Percentiles rank a stretch among this genome's conserved stretches.
These are phyloP conservation scores for Subanguina moxae DNA, from an alignment of 1,140 invertebrate species.

Conservation along the genomic window DNA sequence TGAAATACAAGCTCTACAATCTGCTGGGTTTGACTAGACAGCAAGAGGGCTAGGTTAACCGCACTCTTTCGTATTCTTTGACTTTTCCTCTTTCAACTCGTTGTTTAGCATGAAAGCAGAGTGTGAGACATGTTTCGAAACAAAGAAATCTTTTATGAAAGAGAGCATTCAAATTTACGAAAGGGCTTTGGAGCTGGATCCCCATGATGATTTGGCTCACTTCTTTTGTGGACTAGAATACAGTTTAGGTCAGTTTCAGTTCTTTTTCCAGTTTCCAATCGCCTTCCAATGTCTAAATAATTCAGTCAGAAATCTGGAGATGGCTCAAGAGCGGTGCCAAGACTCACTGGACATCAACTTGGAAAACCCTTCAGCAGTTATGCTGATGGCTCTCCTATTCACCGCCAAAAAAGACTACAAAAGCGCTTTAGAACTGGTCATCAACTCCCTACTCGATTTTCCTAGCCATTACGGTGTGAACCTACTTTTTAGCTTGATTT, in stretches of 20 bases:
- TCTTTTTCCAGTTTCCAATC: not conserved
- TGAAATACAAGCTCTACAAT: too few relatives aligned
- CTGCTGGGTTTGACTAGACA: too few relatives aligned
- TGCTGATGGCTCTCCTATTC: conserved; percentile 56
- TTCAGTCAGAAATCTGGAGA: conserved; percentile 49
- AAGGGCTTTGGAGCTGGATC: conserved; percentile 44
- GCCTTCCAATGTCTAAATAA: not conserved
- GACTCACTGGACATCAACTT: conserved; percentile 46
- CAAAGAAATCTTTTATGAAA: conserved; percentile 18
- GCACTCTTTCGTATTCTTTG: too few relatives aligned
- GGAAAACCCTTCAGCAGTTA: conserved; percentile 53
- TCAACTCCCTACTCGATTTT: conserved; percentile 50
- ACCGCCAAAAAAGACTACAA: conserved; percentile 55
- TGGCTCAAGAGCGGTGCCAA: conserved; percentile 47
- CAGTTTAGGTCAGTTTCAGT: conserved; percentile 1
- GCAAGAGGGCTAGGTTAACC: too few relatives aligned
- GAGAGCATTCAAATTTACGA: conserved; percentile 48
- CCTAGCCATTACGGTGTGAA: conserved; percentile 49
- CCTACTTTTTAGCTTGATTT: too few relatives aligned
- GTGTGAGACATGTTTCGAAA: conserved; percentile 30
- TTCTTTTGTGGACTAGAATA: conserved; percentile 58
- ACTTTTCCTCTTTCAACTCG: too few relatives aligned
- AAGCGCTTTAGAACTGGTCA: conserved; percentile 50
- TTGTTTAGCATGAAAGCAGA: conserved; percentile 52
- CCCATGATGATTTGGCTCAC: conserved; percentile 54